phyloP scores from a whole-genome alignment of 2,113 vertebrate species.

The Condylura cristata region DNA sequence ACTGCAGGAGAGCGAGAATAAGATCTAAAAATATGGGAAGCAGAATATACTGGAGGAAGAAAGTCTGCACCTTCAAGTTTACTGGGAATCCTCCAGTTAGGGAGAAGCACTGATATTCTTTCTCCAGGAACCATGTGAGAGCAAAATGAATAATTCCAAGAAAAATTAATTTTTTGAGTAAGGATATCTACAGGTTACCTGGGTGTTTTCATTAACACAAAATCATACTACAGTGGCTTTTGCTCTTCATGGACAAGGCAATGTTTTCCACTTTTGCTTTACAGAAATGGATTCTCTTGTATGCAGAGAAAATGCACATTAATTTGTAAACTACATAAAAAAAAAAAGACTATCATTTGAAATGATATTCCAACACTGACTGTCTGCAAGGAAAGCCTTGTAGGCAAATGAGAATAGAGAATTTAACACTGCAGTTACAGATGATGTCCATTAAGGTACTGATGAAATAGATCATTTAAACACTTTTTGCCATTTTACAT shows the following conservation, averaged over 20 bases:
- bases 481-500: background rate
- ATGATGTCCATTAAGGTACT: background rate
- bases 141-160: background rate
- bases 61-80: background rate
- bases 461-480: background rate
- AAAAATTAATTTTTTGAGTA: background rate
- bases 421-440: background rate
- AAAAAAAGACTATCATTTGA: background rate
- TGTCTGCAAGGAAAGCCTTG: background rate
- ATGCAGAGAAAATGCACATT: background rate
- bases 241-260: background rate
- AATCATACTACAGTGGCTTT: background rate
- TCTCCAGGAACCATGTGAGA: background rate
- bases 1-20: background rate
- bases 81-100: background rate
- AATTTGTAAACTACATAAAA: background rate
- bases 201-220: background rate
- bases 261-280: background rate
- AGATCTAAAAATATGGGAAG: background rate
- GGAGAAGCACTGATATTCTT: background rate
- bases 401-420: background rate
- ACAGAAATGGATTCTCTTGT: background rate
- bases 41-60: background rate
- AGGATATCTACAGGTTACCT: background rate
- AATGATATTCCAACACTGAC: background rate